These are phyloP conservation scores for Aleadryas rufinucha DNA, from an alignment of 2,113 vertebrate species.

Conservation along the genomic window DNA sequence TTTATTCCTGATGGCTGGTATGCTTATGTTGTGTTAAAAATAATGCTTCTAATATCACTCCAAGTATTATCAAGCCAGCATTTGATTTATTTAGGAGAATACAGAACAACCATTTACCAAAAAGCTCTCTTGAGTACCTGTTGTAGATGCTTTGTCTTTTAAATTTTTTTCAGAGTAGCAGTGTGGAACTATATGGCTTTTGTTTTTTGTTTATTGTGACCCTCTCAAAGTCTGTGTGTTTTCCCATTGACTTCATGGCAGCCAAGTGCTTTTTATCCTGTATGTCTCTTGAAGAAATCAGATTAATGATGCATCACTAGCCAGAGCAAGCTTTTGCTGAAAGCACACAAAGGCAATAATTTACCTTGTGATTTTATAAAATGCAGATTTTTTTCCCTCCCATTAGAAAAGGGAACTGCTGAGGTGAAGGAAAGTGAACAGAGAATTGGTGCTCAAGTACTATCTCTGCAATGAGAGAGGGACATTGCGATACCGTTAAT, in stretches of 20 bases:
- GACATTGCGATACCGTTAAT: background rate
- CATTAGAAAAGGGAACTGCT: background rate
- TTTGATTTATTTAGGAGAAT: background rate
- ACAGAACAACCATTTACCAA: background rate
- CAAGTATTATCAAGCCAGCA: background rate
- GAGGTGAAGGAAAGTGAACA: background rate
- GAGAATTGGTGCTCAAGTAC: background rate
- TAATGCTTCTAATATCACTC: background rate
- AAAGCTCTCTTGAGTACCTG: background rate
- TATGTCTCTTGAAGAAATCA: background rate
- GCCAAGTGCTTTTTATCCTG: background rate
- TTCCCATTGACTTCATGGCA: background rate
- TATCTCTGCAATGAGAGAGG: accelerated
- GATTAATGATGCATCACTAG: background rate
- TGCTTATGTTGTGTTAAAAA: background rate
- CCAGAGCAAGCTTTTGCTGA: background rate
- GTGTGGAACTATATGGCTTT: background rate
- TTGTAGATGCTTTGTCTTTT: background rate
- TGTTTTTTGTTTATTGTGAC: background rate
- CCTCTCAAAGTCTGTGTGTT: background rate
- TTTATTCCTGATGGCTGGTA: background rate
- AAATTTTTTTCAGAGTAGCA: background rate
- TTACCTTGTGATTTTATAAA: background rate
- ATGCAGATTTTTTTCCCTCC: background rate
- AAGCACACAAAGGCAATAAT: background rate